These are phyloP conservation scores for Rallus crepitans DNA, from an alignment of 2,797 vertebrate genomes.

Conservation along the genomic window DNA sequence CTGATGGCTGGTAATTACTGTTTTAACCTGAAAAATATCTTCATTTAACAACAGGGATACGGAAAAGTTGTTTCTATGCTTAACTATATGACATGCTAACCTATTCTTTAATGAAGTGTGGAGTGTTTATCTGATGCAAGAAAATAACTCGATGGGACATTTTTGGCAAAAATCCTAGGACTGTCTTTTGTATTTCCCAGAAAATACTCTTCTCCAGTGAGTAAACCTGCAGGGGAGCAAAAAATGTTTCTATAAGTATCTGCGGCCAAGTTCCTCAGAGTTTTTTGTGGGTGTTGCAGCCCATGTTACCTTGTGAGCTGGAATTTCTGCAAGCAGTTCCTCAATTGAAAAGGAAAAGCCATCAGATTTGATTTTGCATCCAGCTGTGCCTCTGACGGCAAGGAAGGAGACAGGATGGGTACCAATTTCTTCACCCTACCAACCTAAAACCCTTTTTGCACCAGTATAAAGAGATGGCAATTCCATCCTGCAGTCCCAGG, in stretches of 20 bases:
- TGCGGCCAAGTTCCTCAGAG: not conserved
- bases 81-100: not conserved
- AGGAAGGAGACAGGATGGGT: fast-evolving
- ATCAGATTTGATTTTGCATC: not conserved
- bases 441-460: not conserved
- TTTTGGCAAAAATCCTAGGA: not conserved
- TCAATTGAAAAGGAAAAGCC: not conserved
- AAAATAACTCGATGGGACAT: not conserved
- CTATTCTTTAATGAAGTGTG: not conserved
- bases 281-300: not conserved
- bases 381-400: not conserved
- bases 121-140: not conserved
- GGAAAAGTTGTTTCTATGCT: not conserved
- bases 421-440: not conserved
- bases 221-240: not conserved
- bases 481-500: not conserved
- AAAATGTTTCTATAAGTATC: not conserved
- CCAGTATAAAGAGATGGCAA: not conserved
- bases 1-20: not conserved
- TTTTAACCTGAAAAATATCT: not conserved
- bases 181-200: not conserved
- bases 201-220: not conserved
- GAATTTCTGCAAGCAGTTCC: not conserved
- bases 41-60: not conserved
- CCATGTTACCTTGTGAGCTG: not conserved